Evolutionary conservation across 2,888 invertebrate genomes (phyloP), one percentile per base, ranked within the genome.

Genomic region (Nomada goodeniana): DNA sequence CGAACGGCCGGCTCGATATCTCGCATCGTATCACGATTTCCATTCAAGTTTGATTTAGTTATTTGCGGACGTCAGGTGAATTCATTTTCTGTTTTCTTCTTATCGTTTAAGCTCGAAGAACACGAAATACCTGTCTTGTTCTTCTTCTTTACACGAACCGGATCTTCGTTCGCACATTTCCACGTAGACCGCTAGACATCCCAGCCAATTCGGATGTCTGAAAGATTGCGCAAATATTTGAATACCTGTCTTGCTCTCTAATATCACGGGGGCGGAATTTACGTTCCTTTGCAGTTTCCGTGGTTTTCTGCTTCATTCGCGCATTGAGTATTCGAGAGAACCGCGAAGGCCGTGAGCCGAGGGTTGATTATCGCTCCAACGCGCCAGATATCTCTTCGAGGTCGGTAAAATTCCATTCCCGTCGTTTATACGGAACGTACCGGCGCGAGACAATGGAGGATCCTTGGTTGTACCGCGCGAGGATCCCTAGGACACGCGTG

Each of bases 401-500:
- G 18, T 11, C 42, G 11, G 42, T 47, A 47, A 47, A 47, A 47
- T 15, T 11, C 47, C 47, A 1, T 47, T 47, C 11, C 10, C 10
- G 10, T 10, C 20, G 75, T 76, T 75, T 70, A 80, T 79, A 82
- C 59, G 20, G 55, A 42, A 7, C 42, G 57, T 55, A 68, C 64
- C 65, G 55, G 42, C 29, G 29, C 59, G 53, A 11, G 53, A 65
- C 70, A 29, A 72, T 70, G 53, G 47, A 9, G 29, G 77, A 68
- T 82, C 18, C 36, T 72, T 65, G 23, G 60, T 69, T 75, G 76
- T 68, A 13, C 52, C 9, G 36, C 64, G 73, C 44, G 47, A 61
- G 75, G 52, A 81, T 71, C 65, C 36, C 42, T 59, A 52, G 76
- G 36, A 75, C 61, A 78, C 69, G 69, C 69, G 70, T 68, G 63